A percentile compares a stretch with the other conserved stretches of the same genome.
Evolutionary conservation across 2,888 invertebrate genomes (phyloP).

Genomic region (Drosophila pegasa): DNA sequence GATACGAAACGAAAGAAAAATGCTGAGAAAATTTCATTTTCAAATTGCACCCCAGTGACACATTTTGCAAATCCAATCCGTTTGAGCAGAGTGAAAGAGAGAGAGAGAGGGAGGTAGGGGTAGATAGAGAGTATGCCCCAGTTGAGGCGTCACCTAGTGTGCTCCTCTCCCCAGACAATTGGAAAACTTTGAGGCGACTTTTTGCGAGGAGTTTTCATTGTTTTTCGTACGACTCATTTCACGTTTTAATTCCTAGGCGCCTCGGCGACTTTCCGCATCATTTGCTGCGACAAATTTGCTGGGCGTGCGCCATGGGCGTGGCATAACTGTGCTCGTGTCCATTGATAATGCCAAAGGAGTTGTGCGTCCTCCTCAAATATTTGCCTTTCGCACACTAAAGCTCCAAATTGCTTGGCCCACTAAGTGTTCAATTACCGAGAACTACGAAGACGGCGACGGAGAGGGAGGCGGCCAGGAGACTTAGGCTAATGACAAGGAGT

Average conservation of each 20-base stretch:
- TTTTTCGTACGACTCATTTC: conserved; percentile 81
- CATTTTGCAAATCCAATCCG: conserved; percentile 60
- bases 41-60: conserved; percentile 81
- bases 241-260: conserved; percentile 80
- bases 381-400: conserved; percentile 65
- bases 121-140: background rate
- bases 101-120: background rate
- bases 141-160: conserved; percentile 17
- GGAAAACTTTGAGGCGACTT: conserved; percentile 68
- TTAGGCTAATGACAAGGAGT: conserved; percentile 36
- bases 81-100: background rate
- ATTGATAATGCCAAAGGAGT: conserved; percentile 42
- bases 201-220: conserved; percentile 73
- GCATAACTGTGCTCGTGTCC: background rate
- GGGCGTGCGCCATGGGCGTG: conserved; percentile 41
- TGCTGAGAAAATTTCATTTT: conserved; percentile 72
- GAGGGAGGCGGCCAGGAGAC: background rate
- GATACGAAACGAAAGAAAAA: conserved; percentile 32
- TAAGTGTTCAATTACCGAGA: conserved; percentile 74
- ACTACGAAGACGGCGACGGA: conserved; percentile 17
- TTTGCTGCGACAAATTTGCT: conserved; percentile 74
- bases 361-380: conserved; percentile 64
- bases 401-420: conserved; percentile 72
- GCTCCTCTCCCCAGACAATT: conserved; percentile 72
- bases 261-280: conserved; percentile 74